phyloP scores from a whole-genome alignment of 2,888 invertebrate species.

The Hemicrepidius hirtus region DNA sequence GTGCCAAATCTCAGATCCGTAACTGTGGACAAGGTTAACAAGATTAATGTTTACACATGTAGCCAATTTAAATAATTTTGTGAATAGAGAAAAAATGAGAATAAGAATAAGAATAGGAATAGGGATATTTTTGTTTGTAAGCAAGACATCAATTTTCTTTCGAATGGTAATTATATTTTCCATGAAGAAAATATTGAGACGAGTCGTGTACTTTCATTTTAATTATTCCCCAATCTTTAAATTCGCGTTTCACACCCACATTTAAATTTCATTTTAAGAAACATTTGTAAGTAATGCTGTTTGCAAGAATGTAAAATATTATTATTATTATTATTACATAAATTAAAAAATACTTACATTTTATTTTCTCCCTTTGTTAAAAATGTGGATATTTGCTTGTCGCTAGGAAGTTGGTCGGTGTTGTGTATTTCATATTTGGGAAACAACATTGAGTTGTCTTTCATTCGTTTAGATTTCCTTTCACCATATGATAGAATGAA shows the following conservation, averaged over 20 bases:
- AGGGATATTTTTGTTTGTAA: too few species aligned
- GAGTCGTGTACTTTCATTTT: too few species aligned
- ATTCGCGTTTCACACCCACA: too few species aligned
- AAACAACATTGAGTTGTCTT: constrained; percentile 47
- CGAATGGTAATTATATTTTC: too few species aligned
- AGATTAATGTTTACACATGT: constrained; percentile 4
- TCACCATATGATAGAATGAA: constrained; percentile 44
- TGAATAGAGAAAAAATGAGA: constrained; percentile 7
- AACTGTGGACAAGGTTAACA: constrained; percentile 19
- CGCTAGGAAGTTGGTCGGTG: constrained; percentile 62
- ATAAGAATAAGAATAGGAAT: neutral
- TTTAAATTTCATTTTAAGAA: too few species aligned
- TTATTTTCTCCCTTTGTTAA: constrained; percentile 63
- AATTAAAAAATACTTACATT: constrained; percentile 61
- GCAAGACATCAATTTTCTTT: neutral
- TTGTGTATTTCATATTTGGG: constrained; percentile 57
- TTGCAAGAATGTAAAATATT: too few species aligned
- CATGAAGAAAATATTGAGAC: too few species aligned
- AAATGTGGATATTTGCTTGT: constrained; percentile 66
- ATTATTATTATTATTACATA: too few species aligned
- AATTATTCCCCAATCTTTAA: too few species aligned
- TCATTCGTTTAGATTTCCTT: constrained; percentile 52
- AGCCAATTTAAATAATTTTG: constrained; percentile 29
- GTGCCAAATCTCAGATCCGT: constrained; percentile 28
- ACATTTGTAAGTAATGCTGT: too few species aligned